Evolutionary conservation across 64 coral and sea anemone genomes (phyloP).

Genomic region (Porites australiensis): DNA sequence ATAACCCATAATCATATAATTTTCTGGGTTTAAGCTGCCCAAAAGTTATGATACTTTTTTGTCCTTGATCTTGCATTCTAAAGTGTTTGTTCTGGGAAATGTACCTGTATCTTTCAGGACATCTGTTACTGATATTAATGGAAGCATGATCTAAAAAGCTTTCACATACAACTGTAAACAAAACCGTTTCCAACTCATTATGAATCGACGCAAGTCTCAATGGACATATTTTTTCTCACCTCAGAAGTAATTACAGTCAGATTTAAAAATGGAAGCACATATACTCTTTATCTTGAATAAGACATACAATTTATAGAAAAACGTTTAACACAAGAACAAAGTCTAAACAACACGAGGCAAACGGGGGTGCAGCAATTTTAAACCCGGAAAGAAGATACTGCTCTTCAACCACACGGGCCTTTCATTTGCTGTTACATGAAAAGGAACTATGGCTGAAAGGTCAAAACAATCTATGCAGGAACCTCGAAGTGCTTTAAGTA

Average conservation of each 20-base stretch:
- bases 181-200: background rate
- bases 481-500: slow-evolving; percentile 25
- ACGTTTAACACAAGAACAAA: slow-evolving; percentile 3
- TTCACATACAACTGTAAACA: background rate
- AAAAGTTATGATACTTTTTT: no score
- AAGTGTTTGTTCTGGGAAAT: no score
- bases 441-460: background rate
- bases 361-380: background rate
- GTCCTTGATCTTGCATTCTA: no score
- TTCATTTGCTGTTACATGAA: background rate
- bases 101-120: no score
- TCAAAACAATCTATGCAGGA: background rate
- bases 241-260: no score
- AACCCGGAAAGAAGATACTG: background rate
- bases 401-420: background rate
- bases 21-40: no score
- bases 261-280: background rate
- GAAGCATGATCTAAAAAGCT: background rate
- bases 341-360: background rate
- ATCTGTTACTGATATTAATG: background rate
- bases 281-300: background rate
- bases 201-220: background rate
- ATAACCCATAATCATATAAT: background rate
- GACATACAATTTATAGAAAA: background rate
- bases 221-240: background rate